Percentiles rank a stretch among this genome's conserved stretches.
Conservation (phyloP, 2,888 invertebrate species). For the Tenthredo distinguenda region DNA sequence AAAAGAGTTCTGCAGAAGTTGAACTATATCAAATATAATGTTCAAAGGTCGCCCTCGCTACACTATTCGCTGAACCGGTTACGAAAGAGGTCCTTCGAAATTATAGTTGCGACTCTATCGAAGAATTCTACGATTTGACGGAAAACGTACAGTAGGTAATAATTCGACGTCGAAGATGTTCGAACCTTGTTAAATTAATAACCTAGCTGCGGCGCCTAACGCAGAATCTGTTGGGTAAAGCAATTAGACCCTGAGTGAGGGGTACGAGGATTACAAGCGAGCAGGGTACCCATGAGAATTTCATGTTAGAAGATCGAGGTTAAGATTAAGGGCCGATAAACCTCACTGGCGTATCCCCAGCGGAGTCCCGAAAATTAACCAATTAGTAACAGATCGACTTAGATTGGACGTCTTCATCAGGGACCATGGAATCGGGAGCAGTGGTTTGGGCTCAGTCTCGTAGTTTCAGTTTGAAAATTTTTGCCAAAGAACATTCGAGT, state of each 20-base stretch:
- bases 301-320: background rate
- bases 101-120: background rate
- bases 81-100: background rate
- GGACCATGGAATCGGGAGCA: background rate
- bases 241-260: background rate
- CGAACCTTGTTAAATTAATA: background rate
- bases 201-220: background rate
- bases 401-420: background rate
- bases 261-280: background rate
- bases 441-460: background rate
- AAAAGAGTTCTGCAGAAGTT: background rate
- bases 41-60: background rate
- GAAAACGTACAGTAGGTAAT: background rate
- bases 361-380: background rate
- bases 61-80: slow-evolving; percentile 8
- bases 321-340: background rate
- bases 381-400: background rate
- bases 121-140: background rate
- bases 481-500: background rate
- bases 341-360: background rate
- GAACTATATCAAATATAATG: background rate
- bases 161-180: background rate
- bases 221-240: background rate
- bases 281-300: background rate
- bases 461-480: background rate